A percentile compares a stretch with the other conserved stretches of the same genome.
These are phyloP conservation scores for Sinelater perroti DNA, from an alignment of 2,888 invertebrate genomes.

Conservation along the genomic window DNA sequence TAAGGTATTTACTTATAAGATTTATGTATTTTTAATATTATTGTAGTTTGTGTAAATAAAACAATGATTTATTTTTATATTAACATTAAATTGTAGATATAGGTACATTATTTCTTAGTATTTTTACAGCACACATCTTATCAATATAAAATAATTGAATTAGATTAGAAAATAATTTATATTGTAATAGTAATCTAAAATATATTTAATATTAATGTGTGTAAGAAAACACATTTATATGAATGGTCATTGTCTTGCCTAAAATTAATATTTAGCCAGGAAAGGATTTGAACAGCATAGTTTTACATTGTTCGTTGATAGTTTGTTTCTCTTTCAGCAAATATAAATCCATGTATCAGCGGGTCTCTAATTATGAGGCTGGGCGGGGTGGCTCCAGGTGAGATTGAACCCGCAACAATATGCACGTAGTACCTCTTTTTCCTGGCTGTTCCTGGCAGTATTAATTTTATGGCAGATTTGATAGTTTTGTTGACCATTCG, in stretches of 20 bases:
- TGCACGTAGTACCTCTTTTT: constrained; percentile 48
- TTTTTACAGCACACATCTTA: no score
- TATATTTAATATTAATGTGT: not conserved
- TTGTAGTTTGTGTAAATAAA: no score
- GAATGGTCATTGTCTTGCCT: constrained; percentile 34
- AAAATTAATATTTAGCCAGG: constrained; percentile 44
- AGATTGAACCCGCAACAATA: constrained; percentile 54
- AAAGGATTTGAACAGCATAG: constrained; percentile 37
- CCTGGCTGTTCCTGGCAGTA: constrained; percentile 43
- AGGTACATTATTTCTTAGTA: no score
- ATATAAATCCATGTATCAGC: constrained; percentile 67
- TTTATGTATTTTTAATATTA: no score
- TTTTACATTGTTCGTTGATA: constrained; percentile 42
- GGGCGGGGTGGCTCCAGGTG: constrained; percentile 67
- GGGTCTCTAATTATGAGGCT: constrained; percentile 68
- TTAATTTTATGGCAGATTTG: constrained; percentile 41
- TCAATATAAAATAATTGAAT: no score
- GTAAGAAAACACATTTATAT: not conserved
- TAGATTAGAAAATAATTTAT: no score
- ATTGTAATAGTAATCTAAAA: no score
- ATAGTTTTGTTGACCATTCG: constrained; percentile 23
- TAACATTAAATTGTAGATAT: no score
- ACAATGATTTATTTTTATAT: no score
- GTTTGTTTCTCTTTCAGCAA: constrained; percentile 66
- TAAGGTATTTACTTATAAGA: no score